Percentiles rank a stretch among this genome's conserved stretches.
Conservation (phyloP, 2,113 vertebrate species). For the Balaeniceps rex region DNA sequence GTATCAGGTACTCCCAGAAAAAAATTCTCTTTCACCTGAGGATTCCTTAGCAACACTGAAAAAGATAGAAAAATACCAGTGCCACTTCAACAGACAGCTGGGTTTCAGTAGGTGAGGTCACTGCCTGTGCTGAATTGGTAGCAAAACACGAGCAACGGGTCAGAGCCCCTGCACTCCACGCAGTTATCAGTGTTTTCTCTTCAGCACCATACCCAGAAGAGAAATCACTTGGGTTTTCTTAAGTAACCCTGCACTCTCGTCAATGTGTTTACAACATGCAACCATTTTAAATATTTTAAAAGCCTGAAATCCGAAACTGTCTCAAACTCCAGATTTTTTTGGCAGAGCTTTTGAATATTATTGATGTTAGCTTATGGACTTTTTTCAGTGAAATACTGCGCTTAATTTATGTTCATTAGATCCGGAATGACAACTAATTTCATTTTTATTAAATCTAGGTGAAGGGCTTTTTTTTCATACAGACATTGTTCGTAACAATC, state of each 20-base stretch:
- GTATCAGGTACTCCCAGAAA: not conserved
- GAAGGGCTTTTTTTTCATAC: not conserved
- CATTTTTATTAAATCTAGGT: not conserved
- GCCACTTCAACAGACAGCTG: not conserved
- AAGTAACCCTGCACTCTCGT: not conserved
- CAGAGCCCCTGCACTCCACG: not conserved
- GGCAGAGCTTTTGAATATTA: not conserved
- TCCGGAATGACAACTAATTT: not conserved
- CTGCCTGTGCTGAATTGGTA: not conserved
- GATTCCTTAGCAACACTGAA: not conserved
- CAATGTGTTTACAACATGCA: not conserved
- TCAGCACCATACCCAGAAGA: not conserved
- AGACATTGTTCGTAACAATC: not conserved
- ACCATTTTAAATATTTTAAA: not conserved
- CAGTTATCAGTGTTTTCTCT: not conserved
- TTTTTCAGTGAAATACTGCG: not conserved
- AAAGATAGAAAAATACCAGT: not conserved
- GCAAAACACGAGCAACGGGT: not conserved
- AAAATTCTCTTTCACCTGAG: not conserved
- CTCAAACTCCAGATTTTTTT: not conserved
- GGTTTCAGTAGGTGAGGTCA: not conserved
- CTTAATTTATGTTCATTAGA: not conserved
- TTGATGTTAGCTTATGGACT: fast-evolving
- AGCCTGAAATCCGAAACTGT: not conserved
- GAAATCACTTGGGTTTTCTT: not conserved